Base-by-base conservation (phyloP, 2,888 invertebrate species). In the Entomobrya proxima region DNA sequence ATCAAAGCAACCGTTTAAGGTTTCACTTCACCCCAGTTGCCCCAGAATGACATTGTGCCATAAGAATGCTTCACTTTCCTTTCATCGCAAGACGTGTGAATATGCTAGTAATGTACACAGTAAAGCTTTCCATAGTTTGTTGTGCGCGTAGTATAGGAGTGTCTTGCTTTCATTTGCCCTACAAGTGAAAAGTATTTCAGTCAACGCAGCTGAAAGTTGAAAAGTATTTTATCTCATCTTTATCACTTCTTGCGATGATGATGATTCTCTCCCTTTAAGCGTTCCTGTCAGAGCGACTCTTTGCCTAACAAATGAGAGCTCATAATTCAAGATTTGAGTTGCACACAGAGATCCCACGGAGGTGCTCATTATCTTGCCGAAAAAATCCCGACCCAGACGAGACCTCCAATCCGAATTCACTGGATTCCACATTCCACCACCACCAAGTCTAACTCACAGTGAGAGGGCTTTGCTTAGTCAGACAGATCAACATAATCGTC, bases 281-380 rank as follows among this genome's bases (percentile, higher is more conserved):
- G 78, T 82, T 81, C 80, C 80, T 84, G 86, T 86, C 88, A 84
- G 75, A 64, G 50, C 75, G 81, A 85, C 84, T 84, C 84, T 86
- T 84, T 85, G 77, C 81, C 76, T 84, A 88, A 88, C 88, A 88
- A 88, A 88, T 88, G 88, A 88, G 84, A 77, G 61, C 82, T 80
- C 86, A 88, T 88, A 88, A 88, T 40, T 86, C 86, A 85, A 82
- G 84, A 77, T 84, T 84, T 84, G 83, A 83, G 83, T 77, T 83
- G 83, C 83, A 83, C 83, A 84, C 77, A 87, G 87, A 78, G 82
- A 81, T 47, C 74, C 75, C 83, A 78, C 61, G 84, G 67, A 84
- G 84, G 84, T 84, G 84, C 84, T 84, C 87, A 87, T 87, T 87
- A 87, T 87, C 87, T 82, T 50, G 78, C 78, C 74, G 82, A 75